These are phyloP conservation scores for Peromyscus nudipes DNA, from an alignment of 2,797 vertebrate genomes.

Conservation along the genomic window DNA sequence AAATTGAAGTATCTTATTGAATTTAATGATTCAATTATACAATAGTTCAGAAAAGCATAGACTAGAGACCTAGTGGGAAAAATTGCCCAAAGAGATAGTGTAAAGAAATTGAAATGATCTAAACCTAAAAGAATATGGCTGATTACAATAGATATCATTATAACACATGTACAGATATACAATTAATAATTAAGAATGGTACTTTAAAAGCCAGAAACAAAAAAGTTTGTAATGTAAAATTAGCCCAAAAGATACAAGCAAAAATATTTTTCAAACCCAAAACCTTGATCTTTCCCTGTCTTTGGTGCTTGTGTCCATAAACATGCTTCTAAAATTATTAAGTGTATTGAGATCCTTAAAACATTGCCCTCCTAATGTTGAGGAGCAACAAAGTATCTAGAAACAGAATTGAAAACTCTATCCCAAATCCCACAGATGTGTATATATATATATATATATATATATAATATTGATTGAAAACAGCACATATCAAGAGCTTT, in stretches of 20 bases:
- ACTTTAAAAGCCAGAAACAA: not conserved
- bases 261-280: not conserved
- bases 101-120: not conserved
- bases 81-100: not conserved
- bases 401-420: not conserved
- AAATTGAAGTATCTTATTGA: not conserved
- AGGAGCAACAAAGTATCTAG: not conserved
- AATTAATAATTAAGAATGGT: not conserved
- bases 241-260: not conserved
- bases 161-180: not conserved
- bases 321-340: not conserved
- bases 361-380: not conserved
- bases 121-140: not conserved
- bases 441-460: too few species aligned
- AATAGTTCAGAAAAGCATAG: not conserved
- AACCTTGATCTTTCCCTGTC: not conserved
- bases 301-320: not conserved
- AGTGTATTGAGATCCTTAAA: rapidly evolving
- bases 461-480: not conserved
- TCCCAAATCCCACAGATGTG: not conserved
- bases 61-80: not conserved
- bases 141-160: not conserved
- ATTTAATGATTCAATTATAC: not conserved
- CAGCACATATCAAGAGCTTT: not conserved
- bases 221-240: not conserved